phyloP scores from a whole-genome alignment of 2,888 invertebrate genomes.

The Chrysolina haemoptera region DNA sequence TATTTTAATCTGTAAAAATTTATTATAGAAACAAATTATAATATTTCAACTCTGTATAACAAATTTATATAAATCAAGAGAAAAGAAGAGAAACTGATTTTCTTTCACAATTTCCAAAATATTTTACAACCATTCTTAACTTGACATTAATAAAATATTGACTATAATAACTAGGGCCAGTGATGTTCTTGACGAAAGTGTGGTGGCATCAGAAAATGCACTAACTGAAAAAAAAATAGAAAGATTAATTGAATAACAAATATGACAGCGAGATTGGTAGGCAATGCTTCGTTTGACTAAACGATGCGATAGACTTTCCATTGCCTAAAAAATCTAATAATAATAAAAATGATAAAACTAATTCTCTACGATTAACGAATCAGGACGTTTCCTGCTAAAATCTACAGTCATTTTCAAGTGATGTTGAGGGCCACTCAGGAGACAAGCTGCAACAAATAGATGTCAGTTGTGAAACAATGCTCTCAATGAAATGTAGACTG shows the following conservation, averaged over 20 bases:
- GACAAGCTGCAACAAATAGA: too few species aligned
- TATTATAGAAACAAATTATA: conserved; percentile 45
- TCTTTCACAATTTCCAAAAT: background rate
- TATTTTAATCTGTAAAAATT: conserved; percentile 40
- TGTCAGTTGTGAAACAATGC: too few species aligned
- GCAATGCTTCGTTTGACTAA: too few species aligned
- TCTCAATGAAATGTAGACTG: too few species aligned
- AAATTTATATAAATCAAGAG: conserved; percentile 27
- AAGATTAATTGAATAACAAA: background rate
- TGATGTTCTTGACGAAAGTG: conserved; percentile 26
- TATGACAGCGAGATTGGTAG: too few species aligned
- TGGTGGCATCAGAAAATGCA: conserved; percentile 48
- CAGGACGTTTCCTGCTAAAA: too few species aligned
- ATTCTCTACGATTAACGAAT: too few species aligned
- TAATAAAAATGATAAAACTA: too few species aligned
- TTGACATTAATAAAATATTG: conserved; percentile 38
- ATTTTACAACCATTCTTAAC: conserved; percentile 22
- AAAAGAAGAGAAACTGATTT: background rate
- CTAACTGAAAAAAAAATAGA: conserved; percentile 55
- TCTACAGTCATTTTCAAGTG: too few species aligned
- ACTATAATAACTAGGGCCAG: conserved; percentile 29
- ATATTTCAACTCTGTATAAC: conserved; percentile 36
- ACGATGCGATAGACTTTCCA: too few species aligned
- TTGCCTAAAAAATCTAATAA: too few species aligned
- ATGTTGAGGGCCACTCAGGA: too few species aligned